Evolutionary conservation across 2,888 invertebrate species (phyloP).

Genomic region (Tridacna crocea): DNA sequence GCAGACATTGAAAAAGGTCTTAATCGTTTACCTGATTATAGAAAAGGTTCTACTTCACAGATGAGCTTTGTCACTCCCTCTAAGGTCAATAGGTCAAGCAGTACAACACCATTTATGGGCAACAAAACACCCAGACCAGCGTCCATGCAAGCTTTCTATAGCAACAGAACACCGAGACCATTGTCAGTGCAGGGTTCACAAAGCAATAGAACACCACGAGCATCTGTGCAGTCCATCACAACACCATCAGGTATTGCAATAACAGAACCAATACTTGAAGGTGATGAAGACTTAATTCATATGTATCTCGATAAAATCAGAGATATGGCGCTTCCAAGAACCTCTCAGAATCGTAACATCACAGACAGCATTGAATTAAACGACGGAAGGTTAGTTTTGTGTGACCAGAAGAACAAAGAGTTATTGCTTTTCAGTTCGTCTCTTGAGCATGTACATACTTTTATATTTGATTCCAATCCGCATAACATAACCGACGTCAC

Average conservation of each 20-base stretch:
- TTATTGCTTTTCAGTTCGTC: slow-evolving; percentile 1
- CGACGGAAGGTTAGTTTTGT: neutral
- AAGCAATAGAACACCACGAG: slow-evolving; percentile 11
- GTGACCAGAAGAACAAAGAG: neutral
- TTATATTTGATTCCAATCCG: slow-evolving; percentile 26
- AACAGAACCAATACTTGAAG: neutral
- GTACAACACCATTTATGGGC: neutral
- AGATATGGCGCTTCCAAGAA: slow-evolving; percentile 23
- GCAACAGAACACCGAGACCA: neutral
- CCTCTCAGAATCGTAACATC: neutral
- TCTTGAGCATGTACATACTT: neutral
- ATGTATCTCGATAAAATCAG: slow-evolving; percentile 8
- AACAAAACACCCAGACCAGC: neutral
- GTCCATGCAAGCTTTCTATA: neutral
- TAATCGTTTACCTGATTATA: no score
- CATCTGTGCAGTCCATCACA: slow-evolving; percentile 7
- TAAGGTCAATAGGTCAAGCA: neutral
- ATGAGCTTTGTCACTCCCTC: no score
- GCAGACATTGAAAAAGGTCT: no score
- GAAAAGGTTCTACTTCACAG: no score
- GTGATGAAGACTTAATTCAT: slow-evolving; percentile 2
- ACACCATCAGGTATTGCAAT: slow-evolving; percentile 17
- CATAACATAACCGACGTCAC: slow-evolving; percentile 36
- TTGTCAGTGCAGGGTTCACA: neutral
- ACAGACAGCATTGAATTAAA: neutral